phyloP scores from a whole-genome alignment of 2,113 vertebrate genomes.

The Catharus fuscescens region DNA sequence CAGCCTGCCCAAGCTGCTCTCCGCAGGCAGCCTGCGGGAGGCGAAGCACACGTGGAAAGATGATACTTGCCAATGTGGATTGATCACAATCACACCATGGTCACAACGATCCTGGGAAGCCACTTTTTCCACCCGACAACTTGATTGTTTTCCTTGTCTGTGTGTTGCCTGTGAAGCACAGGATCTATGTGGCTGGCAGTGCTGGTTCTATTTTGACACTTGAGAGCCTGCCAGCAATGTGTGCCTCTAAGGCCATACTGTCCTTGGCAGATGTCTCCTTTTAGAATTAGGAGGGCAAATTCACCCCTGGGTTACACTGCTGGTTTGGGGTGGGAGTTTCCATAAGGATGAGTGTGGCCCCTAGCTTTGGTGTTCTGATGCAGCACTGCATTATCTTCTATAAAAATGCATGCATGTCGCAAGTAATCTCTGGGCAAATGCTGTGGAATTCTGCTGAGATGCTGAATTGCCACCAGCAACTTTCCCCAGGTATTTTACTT shows the following conservation, averaged over 20 bases:
- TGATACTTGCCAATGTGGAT: conserved; percentile 19
- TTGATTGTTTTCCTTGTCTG: not conserved
- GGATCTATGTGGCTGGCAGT: rapidly evolving
- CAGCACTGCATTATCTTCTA: not conserved
- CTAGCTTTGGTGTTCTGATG: not conserved
- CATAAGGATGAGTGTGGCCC: not conserved
- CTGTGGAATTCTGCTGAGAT: not conserved
- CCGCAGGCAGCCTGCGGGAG: not conserved
- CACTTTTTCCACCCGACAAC: not conserved
- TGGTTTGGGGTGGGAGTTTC: not conserved
- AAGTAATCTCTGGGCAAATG: not conserved
- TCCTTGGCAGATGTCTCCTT: not conserved
- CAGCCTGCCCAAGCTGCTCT: conserved; percentile 11
- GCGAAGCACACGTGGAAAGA: not conserved
- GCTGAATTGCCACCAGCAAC: not conserved
- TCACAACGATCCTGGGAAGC: not conserved
- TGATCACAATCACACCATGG: conserved; percentile 12
- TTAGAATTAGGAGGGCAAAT: not conserved
- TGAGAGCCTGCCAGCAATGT: conserved; percentile 1
- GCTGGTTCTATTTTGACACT: conserved; percentile 19
- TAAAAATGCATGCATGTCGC: rapidly evolving
- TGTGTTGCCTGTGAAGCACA: rapidly evolving
- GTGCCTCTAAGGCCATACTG: not conserved
- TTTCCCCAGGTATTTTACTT: not conserved
- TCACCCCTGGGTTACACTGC: not conserved